Conservation (phyloP, 2,113 vertebrate species). For the Balaeniceps rex region DNA sequence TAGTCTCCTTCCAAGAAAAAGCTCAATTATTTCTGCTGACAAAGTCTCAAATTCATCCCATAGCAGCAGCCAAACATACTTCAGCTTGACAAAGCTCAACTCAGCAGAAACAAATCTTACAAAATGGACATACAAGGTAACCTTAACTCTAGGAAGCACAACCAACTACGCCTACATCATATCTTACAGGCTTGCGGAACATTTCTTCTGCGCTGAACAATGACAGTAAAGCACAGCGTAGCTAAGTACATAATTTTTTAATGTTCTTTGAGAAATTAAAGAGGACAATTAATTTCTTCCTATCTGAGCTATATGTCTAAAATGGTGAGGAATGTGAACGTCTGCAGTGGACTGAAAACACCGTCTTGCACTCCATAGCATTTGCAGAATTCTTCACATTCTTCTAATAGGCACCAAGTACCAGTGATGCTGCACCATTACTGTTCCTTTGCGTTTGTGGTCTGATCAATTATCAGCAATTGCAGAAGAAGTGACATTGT, state of each 20-base stretch:
- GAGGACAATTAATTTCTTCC: neutral
- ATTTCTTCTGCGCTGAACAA: neutral
- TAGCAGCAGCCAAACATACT: neutral
- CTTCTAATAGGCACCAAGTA: neutral
- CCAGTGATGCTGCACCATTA: neutral
- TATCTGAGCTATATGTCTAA: neutral
- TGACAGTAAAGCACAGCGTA: neutral
- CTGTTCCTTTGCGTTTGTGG: neutral
- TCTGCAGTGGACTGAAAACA: neutral
- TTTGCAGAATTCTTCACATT: neutral
- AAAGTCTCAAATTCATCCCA: neutral
- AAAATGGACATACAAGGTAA: neutral
- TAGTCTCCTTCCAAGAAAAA: neutral
- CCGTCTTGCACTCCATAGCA: neutral
- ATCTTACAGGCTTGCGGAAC: neutral
- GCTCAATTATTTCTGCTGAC: slow-evolving; percentile 2
- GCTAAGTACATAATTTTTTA: neutral
- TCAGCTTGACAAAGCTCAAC: neutral
- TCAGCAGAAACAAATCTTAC: neutral
- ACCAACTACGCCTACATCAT: rapidly evolving
- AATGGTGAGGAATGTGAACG: neutral
- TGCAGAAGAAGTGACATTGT: neutral
- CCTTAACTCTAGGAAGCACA: neutral
- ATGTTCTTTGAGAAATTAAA: neutral
- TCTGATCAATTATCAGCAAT: neutral